These are phyloP conservation scores for Corbicula japonica DNA, from an alignment of 2,888 invertebrate genomes.

Conservation along the genomic window DNA sequence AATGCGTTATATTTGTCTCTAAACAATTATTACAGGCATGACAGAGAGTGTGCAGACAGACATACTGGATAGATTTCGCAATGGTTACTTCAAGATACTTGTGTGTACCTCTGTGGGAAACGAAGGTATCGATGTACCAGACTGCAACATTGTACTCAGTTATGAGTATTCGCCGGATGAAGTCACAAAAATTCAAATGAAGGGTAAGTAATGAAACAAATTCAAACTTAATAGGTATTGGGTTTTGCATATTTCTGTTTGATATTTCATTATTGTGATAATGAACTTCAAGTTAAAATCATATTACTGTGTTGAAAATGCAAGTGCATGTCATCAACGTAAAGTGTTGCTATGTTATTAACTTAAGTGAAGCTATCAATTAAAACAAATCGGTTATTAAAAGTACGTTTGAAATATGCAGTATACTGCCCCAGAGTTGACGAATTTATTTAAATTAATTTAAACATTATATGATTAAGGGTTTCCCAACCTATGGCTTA, in stretches of 20 bases:
- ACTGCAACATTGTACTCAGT: slow-evolving; percentile 55
- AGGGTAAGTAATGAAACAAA: slow-evolving; percentile 43
- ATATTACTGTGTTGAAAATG: too few relatives aligned
- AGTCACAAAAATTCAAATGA: slow-evolving; percentile 57
- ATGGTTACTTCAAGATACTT: slow-evolving; percentile 48
- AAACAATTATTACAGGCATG: slow-evolving; percentile 36
- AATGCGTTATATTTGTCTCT: neutral
- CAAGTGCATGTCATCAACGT: too few relatives aligned
- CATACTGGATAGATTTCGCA: slow-evolving; percentile 39
- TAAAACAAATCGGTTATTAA: too few relatives aligned
- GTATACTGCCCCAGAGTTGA: too few relatives aligned
- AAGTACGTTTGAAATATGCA: too few relatives aligned
- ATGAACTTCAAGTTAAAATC: neutral
- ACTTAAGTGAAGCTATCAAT: too few relatives aligned
- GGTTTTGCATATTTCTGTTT: too few relatives aligned
- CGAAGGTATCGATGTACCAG: slow-evolving; percentile 62
- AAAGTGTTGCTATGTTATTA: too few relatives aligned
- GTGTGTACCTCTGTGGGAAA: slow-evolving; percentile 62
- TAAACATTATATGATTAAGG: too few relatives aligned
- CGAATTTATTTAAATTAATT: too few relatives aligned
- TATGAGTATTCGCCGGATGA: slow-evolving; percentile 59
- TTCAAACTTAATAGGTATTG: too few relatives aligned
- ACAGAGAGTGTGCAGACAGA: slow-evolving; percentile 47
- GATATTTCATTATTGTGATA: neutral
- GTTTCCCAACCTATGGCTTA: too few relatives aligned